phyloP scores from a whole-genome alignment of 2,888 invertebrate genomes.

The Agrochola lychnidis region DNA sequence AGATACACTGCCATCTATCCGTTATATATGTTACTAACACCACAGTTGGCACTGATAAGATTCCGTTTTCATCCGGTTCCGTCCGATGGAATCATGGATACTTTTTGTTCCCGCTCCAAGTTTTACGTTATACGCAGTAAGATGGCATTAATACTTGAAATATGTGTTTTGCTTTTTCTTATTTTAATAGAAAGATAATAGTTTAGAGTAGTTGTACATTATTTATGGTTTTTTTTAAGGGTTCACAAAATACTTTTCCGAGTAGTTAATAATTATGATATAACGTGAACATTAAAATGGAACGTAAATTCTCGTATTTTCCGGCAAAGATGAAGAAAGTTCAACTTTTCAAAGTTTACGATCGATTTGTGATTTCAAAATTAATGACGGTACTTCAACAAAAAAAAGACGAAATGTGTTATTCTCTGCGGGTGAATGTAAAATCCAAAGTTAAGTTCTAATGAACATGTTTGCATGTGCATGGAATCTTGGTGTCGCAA shows the following conservation, averaged over 20 bases:
- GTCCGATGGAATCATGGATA: no score
- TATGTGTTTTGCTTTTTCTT: not conserved
- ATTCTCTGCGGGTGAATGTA: conserved; percentile 31
- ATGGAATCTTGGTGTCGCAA: conserved; percentile 22
- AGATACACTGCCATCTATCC: conserved; percentile 38
- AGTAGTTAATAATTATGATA: no score
- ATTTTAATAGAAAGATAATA: not conserved
- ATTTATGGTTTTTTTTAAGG: not conserved
- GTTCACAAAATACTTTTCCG: not conserved
- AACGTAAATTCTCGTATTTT: conserved; percentile 21
- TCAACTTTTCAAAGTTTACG: conserved; percentile 34
- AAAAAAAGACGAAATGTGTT: conserved; percentile 13
- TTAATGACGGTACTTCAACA: conserved; percentile 39
- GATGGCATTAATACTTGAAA: conserved; percentile 3
- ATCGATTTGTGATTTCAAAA: not conserved
- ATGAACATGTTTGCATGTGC: not conserved
- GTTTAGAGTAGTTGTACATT: not conserved
- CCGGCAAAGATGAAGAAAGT: conserved; percentile 27
- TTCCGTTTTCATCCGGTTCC: conserved; percentile 5
- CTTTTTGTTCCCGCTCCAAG: no score
- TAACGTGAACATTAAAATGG: not conserved
- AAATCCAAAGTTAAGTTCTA: not conserved
- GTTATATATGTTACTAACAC: not conserved
- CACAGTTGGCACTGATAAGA: not conserved
- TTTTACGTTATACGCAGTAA: conserved; percentile 28